These are phyloP conservation scores for Myripristis jacobus DNA, from an alignment of 2,797 vertebrate species.

Conservation along the genomic window DNA sequence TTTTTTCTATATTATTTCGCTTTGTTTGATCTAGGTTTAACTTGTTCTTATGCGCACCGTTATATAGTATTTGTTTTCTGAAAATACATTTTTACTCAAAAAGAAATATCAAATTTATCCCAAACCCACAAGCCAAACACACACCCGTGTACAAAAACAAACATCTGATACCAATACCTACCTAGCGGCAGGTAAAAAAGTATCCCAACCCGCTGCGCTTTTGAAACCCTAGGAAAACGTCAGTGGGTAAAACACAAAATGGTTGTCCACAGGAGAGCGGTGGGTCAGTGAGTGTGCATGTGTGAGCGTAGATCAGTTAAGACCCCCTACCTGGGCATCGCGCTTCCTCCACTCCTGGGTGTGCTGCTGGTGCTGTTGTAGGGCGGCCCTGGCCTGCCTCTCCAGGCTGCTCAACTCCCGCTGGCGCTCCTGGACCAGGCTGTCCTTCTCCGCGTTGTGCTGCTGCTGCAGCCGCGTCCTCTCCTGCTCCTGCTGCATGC, in stretches of 20 bases:
- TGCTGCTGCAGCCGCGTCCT: slow-evolving; percentile 97
- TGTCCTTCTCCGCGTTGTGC: slow-evolving; percentile 93
- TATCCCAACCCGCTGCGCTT: slow-evolving; percentile 69
- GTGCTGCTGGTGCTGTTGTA: slow-evolving; percentile 91
- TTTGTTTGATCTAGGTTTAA: neutral
- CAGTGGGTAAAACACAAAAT: slow-evolving; percentile 69
- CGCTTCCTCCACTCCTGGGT: slow-evolving; percentile 91
- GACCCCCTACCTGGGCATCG: slow-evolving; percentile 92
- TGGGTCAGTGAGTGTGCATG: slow-evolving; percentile 62
- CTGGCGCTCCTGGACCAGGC: slow-evolving; percentile 94
- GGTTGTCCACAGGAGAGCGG: slow-evolving; percentile 67
- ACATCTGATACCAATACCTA: slow-evolving; percentile 15
- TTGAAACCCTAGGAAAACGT: slow-evolving; percentile 69
- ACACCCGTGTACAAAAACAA: slow-evolving; percentile 19
- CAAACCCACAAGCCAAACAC: neutral
- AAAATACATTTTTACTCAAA: slow-evolving; percentile 20
- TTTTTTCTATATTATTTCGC: too few relatives aligned
- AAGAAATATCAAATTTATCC: neutral
- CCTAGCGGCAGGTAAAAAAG: slow-evolving; percentile 55
- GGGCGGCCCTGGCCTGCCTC: slow-evolving; percentile 88
- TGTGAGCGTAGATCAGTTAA: slow-evolving; percentile 66
- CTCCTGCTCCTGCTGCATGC: slow-evolving; percentile 96
- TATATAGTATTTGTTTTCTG: slow-evolving; percentile 3
- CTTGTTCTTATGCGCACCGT: neutral
- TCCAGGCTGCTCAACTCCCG: slow-evolving; percentile 91